These are phyloP conservation scores for Solen grandis DNA, from an alignment of 1,140 invertebrate species.

Conservation along the genomic window DNA sequence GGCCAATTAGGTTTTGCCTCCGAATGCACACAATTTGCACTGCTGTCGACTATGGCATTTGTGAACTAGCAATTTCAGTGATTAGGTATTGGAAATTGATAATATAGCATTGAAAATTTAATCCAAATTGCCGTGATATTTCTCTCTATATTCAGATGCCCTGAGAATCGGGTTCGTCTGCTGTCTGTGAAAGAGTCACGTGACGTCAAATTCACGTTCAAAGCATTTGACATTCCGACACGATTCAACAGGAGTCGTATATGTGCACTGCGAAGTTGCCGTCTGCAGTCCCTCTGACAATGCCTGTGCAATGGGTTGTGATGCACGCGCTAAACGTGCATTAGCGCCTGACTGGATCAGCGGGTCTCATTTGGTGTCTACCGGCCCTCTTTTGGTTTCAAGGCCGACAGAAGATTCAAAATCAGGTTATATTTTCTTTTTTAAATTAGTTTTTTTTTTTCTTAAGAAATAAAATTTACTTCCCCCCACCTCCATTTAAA, in stretches of 20 bases:
- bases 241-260: conserved; percentile 40
- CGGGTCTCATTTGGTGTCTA: conserved; percentile 31
- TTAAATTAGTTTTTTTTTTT: too few relatives aligned
- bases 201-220: conserved; percentile 47
- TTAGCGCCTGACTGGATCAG: conserved; percentile 1
- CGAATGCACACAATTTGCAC: too few relatives aligned
- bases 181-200: neutral
- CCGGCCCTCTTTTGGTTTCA: conserved; percentile 36
- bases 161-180: conserved; percentile 26
- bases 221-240: conserved; percentile 52
- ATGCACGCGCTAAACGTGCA: neutral
- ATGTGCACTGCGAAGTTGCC: conserved; percentile 45
- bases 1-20: too few relatives aligned
- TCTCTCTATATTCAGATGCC: too few relatives aligned
- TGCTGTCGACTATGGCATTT: too few relatives aligned
- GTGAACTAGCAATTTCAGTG: too few relatives aligned
- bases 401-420: neutral
- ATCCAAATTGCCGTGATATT: too few relatives aligned
- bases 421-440: too few relatives aligned
- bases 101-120: too few relatives aligned
- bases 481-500: too few relatives aligned
- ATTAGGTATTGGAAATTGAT: too few relatives aligned
- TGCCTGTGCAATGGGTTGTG: conserved; percentile 22
- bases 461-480: too few relatives aligned
- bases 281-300: conserved; percentile 24